phyloP scores from a whole-genome alignment of 2,113 vertebrate species.

The Amblyornis subalaris region DNA sequence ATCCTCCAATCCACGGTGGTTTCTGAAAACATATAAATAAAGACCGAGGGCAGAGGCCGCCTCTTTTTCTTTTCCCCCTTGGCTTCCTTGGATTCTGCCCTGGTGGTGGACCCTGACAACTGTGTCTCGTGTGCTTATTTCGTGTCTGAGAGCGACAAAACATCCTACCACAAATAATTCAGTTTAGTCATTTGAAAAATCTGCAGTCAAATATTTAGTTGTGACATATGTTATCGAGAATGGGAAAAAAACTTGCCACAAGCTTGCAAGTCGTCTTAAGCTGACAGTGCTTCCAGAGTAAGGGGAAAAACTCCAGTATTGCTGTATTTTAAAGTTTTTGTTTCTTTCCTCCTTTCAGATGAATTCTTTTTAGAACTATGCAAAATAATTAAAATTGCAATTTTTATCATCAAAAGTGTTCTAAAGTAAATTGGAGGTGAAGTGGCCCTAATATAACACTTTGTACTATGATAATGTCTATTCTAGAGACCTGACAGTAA shows the following conservation, averaged over 20 bases:
- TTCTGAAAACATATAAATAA: no score
- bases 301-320: background rate
- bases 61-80: no score
- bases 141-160: no score
- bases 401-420: conserved; percentile 16
- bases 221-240: conserved; percentile 20
- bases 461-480: background rate
- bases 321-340: background rate
- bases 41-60: no score
- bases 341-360: conserved; percentile 8
- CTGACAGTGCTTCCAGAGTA: background rate
- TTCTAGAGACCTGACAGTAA: conserved; percentile 20
- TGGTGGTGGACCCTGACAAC: no score
- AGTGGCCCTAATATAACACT: background rate
- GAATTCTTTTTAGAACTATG: conserved; percentile 17
- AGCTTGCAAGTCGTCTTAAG: conserved; percentile 40
- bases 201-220: background rate
- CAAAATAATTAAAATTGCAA: background rate
- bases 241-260: conserved; percentile 10
- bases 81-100: no score
- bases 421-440: background rate
- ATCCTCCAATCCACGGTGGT: no score
- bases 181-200: background rate
- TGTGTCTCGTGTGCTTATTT: no score
- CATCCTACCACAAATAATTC: conserved; percentile 30